Percentiles rank a stretch among this genome's conserved stretches.
phyloP scores from a whole-genome alignment of 2,888 invertebrate species.

The Oscheius sp. region DNA sequence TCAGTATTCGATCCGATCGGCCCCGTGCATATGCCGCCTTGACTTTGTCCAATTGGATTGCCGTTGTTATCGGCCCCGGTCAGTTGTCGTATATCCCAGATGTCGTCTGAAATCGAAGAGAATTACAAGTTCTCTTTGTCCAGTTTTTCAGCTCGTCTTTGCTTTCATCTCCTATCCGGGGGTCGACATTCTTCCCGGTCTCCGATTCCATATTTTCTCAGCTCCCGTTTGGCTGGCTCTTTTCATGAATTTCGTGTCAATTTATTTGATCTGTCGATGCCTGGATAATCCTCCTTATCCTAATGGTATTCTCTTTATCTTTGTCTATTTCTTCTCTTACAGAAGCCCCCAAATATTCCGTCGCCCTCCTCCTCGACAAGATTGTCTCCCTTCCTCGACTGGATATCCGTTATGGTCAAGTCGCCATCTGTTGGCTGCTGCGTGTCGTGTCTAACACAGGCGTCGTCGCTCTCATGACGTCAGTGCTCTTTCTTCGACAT shows the following conservation, averaged over 20 bases:
- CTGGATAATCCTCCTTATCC: not conserved
- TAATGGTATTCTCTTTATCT: not conserved
- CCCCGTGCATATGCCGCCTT: constrained; percentile 48
- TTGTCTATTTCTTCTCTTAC: not conserved
- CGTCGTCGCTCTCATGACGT: constrained; percentile 45
- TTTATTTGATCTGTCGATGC: not conserved
- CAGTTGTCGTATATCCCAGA: too few relatives aligned
- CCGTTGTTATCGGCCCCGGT: constrained; percentile 55
- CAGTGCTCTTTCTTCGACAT: not conserved
- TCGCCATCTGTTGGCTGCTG: constrained; percentile 48
- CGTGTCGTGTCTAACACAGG: constrained; percentile 42
- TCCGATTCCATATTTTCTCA: constrained; percentile 52
- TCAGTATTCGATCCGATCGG: constrained; percentile 42
- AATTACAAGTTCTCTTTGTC: not conserved
- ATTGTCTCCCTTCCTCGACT: not conserved
- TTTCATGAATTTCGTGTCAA: not conserved
- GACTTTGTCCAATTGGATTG: constrained; percentile 42
- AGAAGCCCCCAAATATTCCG: not conserved
- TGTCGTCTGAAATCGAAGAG: not conserved
- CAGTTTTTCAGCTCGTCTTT: constrained; percentile 53
- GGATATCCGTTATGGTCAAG: constrained; percentile 14
- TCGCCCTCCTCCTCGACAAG: constrained; percentile 5
- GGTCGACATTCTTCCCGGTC: constrained; percentile 35
- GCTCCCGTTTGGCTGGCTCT: constrained; percentile 56
- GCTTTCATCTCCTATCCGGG: constrained; percentile 48